phyloP scores from a whole-genome alignment of 2,888 invertebrate species.

The Furcula furcula region DNA sequence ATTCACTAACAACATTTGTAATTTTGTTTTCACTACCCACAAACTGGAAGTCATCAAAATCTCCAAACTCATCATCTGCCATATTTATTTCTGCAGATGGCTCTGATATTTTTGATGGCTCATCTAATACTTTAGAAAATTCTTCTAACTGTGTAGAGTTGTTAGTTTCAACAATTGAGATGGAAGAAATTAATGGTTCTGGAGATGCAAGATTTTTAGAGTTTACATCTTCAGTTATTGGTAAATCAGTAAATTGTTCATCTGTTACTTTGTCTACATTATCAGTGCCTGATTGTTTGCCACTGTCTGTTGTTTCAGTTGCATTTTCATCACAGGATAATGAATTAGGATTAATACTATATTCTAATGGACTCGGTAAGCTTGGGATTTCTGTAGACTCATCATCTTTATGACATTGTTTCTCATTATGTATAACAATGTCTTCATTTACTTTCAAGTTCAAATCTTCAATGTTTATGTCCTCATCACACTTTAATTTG shows the following conservation, averaged over 20 bases:
- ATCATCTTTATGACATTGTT: constrained; percentile 23
- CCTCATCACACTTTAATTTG: constrained; percentile 42
- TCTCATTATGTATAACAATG: constrained; percentile 25
- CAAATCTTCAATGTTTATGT: constrained; percentile 59
- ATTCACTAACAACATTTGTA: constrained; percentile 34
- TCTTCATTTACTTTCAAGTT: constrained; percentile 54
- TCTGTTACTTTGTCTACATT: constrained; percentile 14
- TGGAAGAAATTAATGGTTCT: not conserved
- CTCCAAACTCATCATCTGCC: constrained; percentile 70
- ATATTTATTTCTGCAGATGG: constrained; percentile 11
- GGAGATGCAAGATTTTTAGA: not conserved
- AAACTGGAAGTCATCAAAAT: constrained; percentile 79
- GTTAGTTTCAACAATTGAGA: constrained; percentile 5
- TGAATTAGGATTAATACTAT: constrained; percentile 20
- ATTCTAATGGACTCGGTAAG: constrained; percentile 24
- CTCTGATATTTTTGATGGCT: constrained; percentile 4
- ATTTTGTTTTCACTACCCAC: constrained; percentile 36
- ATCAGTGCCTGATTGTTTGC: constrained; percentile 15
- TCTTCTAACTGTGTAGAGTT: constrained; percentile 1
- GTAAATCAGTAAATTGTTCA: constrained; percentile 11
- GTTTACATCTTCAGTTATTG: not conserved
- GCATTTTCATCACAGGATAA: constrained; percentile 23
- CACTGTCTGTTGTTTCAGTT: constrained; percentile 14
- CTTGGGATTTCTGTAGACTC: constrained; percentile 29
- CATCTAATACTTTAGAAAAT: constrained; percentile 3